These are phyloP conservation scores for Athripsodes cinereus DNA, from an alignment of 2,888 invertebrate genomes.

Conservation along the genomic window DNA sequence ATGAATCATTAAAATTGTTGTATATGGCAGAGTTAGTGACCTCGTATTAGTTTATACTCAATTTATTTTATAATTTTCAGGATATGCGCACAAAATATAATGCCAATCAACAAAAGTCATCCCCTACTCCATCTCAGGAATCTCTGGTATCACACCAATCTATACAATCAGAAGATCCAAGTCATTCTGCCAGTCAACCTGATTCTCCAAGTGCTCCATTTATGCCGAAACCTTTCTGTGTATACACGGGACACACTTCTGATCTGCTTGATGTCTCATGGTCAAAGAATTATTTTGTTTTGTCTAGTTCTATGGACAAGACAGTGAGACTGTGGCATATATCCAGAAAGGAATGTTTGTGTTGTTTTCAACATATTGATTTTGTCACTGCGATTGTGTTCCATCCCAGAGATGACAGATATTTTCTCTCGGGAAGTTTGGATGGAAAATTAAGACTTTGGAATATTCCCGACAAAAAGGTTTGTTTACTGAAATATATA, in stretches of 20 bases:
- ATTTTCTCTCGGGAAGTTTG: slow-evolving; percentile 94
- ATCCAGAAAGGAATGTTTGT: slow-evolving; percentile 92
- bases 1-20: too few species aligned
- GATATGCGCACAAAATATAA: slow-evolving; percentile 95
- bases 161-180: slow-evolving; percentile 58
- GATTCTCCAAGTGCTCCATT: slow-evolving; percentile 65
- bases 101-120: slow-evolving; percentile 75
- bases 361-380: slow-evolving; percentile 98
- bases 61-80: slow-evolving; percentile 39
- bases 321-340: slow-evolving; percentile 96
- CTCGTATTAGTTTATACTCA: too few species aligned
- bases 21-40: too few species aligned
- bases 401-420: slow-evolving; percentile 85
- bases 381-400: slow-evolving; percentile 99
- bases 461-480: slow-evolving; percentile 99
- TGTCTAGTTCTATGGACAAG: slow-evolving; percentile 98
- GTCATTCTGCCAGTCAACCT: slow-evolving; percentile 51
- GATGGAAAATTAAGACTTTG: slow-evolving; percentile 98
- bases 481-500: slow-evolving; percentile 31
- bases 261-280: slow-evolving; percentile 95
- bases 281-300: slow-evolving; percentile 97
- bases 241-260: slow-evolving; percentile 91
- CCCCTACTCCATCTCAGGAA: slow-evolving; percentile 90
- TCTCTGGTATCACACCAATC: slow-evolving; percentile 64
- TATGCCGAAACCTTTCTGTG: slow-evolving; percentile 86